A percentile compares a stretch with the other conserved stretches of the same genome.
These are phyloP conservation scores for Allenopithecus nigroviridis DNA, from an alignment of 2,797 vertebrate genomes.

Conservation along the genomic window DNA sequence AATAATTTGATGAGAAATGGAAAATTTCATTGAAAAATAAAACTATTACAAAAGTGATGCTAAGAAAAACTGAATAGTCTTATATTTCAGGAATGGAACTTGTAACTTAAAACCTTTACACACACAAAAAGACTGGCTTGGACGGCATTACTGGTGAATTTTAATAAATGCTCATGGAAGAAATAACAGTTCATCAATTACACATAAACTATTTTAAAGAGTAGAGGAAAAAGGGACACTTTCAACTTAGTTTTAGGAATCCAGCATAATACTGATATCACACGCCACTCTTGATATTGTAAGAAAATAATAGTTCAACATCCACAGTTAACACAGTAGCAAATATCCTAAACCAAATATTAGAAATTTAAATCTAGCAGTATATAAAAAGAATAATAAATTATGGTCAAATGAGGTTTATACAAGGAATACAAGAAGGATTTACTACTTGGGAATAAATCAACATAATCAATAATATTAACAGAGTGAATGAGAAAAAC, in stretches of 20 bases:
- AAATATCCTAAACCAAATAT: neutral
- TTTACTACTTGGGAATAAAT: neutral
- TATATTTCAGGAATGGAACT: neutral
- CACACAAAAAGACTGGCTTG: neutral
- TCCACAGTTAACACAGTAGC: neutral
- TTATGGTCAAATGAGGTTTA: neutral
- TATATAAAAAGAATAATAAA: neutral
- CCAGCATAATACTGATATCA: neutral
- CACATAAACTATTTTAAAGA: neutral
- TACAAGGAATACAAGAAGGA: neutral
- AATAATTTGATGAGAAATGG: neutral
- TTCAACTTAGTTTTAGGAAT: neutral
- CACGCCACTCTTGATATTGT: neutral
- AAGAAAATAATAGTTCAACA: neutral
- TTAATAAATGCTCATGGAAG: neutral
- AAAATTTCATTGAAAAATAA: neutral
- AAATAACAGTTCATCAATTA: neutral
- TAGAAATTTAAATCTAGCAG: neutral
- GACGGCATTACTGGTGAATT: neutral
- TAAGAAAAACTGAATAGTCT: neutral
- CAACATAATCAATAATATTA: neutral
- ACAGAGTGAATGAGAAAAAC: neutral
- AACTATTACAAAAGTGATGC: neutral
- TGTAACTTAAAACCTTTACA: neutral
- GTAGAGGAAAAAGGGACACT: neutral